Percentiles rank a stretch among this genome's conserved stretches.
Evolutionary conservation across 2,797 vertebrate species (phyloP).

Genomic region (Melanotaenia boesemani): DNA sequence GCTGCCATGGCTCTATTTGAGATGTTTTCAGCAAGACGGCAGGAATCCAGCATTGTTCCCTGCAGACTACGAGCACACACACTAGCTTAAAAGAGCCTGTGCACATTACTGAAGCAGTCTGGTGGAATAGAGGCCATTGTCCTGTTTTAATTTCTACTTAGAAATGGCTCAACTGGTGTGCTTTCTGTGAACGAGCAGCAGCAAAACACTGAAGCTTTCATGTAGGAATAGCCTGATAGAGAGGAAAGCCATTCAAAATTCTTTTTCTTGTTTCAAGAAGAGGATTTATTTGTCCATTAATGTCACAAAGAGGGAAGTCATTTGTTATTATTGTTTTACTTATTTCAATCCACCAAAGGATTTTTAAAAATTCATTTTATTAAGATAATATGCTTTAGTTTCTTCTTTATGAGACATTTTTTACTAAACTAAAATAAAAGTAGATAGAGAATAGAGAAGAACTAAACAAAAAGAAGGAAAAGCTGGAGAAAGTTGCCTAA

Average conservation of each 20-base stretch:
- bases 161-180: conserved; percentile 82
- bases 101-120: conserved; percentile 79
- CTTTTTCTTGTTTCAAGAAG: conserved; percentile 7
- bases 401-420: neutral
- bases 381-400: neutral
- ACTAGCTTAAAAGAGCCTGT: conserved; percentile 80
- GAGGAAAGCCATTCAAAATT: conserved; percentile 34
- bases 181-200: conserved; percentile 65
- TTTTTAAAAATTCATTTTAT: neutral
- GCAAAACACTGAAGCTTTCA: conserved; percentile 81
- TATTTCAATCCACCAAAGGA: neutral
- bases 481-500: neutral
- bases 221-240: conserved; percentile 44
- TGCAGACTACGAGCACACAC: conserved; percentile 69
- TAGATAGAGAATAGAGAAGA: conserved; percentile 1
- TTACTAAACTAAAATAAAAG: neutral
- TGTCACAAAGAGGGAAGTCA: conserved; percentile 9
- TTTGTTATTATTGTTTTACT: conserved; percentile 1
- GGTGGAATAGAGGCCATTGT: conserved; percentile 83
- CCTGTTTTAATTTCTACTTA: conserved; percentile 83
- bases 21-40: conserved; percentile 84
- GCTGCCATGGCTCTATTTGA: conserved; percentile 82
- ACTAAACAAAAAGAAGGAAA: neutral
- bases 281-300: conserved; percentile 4
- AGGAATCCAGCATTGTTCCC: conserved; percentile 87